A percentile compares a stretch with the other conserved stretches of the same genome.
These are phyloP conservation scores for Nephrotoma appendiculata DNA, from an alignment of 2,888 invertebrate genomes.

Conservation along the genomic window DNA sequence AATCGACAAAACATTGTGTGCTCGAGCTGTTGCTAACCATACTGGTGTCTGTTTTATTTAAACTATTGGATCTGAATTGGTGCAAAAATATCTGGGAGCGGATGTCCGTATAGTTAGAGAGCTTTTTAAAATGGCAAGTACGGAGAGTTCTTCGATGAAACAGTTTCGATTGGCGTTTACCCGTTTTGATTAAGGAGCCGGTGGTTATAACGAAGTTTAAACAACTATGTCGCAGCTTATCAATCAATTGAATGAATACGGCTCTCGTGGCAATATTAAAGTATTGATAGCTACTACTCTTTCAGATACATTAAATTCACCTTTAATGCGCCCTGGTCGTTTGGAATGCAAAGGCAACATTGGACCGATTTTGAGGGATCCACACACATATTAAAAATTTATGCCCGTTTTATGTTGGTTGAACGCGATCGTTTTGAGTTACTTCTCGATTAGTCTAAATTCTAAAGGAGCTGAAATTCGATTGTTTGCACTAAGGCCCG, in stretches of 20 bases:
- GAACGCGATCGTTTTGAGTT: conserved; percentile 95
- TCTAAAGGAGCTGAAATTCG: conserved; percentile 86
- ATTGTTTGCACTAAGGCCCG: conserved; percentile 97
- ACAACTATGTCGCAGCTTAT: conserved; percentile 98
- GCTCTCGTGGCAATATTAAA: conserved; percentile 97
- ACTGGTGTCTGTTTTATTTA: conserved; percentile 99
- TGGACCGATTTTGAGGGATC: conserved; percentile 93
- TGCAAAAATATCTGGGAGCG: no score
- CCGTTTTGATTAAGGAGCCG: conserved; percentile 96
- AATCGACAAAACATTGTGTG: conserved; percentile 96
- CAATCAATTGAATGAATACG: conserved; percentile 99
- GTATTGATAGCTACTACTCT: conserved; percentile 98
- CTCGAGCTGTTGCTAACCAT: conserved; percentile 87
- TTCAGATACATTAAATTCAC: conserved; percentile 97
- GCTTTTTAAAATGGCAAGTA: no score
- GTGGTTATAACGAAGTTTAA: conserved; percentile 95
- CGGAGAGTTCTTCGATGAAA: no score
- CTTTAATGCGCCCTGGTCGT: conserved; percentile 94
- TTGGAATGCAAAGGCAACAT: conserved; percentile 98
- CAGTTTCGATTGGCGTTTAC: conserved; percentile 99
- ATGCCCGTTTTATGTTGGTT: conserved; percentile 97
- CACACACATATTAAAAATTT: conserved; percentile 96
- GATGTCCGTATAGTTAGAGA: no score
- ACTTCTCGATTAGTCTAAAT: conserved; percentile 86
- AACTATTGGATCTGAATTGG: conserved; percentile 86